phyloP scores from a whole-genome alignment of 2,888 invertebrate species.

The Ceratothoa steindachneri region DNA sequence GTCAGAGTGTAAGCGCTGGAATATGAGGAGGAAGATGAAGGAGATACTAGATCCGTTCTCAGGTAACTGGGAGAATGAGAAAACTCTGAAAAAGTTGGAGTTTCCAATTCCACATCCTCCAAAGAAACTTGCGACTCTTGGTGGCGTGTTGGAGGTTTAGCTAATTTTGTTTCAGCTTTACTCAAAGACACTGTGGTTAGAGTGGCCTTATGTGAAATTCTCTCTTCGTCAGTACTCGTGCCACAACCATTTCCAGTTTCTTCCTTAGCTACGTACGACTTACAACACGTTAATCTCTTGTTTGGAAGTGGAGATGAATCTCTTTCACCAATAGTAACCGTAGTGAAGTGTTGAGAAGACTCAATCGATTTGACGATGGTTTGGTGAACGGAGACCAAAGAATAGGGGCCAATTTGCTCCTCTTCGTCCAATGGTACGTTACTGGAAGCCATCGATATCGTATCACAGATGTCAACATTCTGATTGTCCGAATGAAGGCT shows the following conservation, averaged over 20 bases:
- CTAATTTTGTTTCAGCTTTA: neutral
- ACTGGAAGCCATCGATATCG: neutral
- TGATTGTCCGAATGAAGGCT: too few relatives aligned
- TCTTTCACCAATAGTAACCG: neutral
- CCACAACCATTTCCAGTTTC: neutral
- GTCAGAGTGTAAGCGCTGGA: conserved; percentile 42
- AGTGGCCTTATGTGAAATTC: neutral
- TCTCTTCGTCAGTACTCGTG: neutral
- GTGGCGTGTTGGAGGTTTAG: neutral
- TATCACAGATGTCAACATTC: neutral
- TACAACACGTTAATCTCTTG: neutral
- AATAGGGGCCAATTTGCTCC: neutral
- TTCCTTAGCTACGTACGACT: neutral
- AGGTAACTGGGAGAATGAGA: neutral
- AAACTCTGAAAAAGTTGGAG: too few relatives aligned
- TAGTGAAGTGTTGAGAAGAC: neutral
- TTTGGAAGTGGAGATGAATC: neutral
- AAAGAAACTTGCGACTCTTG: neutral
- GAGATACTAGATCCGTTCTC: neutral
- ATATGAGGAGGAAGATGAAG: conserved; percentile 26
- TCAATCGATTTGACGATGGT: neutral
- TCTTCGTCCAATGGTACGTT: neutral
- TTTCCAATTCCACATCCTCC: neutral
- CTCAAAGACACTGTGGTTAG: neutral
- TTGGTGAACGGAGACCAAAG: neutral